These are phyloP conservation scores for Calyptommatus sinebrachiatus DNA, from an alignment of 2,113 vertebrate genomes.

Conservation along the genomic window DNA sequence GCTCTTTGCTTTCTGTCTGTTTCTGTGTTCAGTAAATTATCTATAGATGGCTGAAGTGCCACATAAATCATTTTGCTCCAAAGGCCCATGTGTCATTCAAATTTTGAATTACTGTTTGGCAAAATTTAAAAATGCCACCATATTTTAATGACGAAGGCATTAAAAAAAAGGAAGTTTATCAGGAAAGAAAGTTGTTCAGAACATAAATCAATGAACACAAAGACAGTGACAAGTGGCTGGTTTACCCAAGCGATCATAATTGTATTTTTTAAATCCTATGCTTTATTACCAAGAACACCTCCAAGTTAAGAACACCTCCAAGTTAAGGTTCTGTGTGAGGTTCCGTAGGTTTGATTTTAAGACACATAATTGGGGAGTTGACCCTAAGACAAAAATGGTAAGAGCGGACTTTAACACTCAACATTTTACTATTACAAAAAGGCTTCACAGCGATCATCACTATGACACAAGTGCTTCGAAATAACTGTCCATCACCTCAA, in stretches of 20 bases:
- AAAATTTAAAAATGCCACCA: slow-evolving; percentile 29
- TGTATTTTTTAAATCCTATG: not conserved
- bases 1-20: slow-evolving; percentile 33
- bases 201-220: slow-evolving; percentile 6
- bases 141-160: slow-evolving; percentile 16
- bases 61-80: slow-evolving; percentile 36
- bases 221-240: not conserved
- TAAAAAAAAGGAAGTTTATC: not conserved
- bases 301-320: too few species aligned
- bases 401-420: not conserved
- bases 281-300: too few species aligned
- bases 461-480: not conserved
- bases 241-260: not conserved
- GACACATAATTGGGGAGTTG: too few species aligned
- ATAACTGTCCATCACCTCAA: not conserved
- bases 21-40: slow-evolving; percentile 53
- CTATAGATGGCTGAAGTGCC: slow-evolving; percentile 34
- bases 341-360: too few species aligned
- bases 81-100: slow-evolving; percentile 6
- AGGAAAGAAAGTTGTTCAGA: not conserved
- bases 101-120: slow-evolving; percentile 38
- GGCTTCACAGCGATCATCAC: not conserved
- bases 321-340: too few species aligned
- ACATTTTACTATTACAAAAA: not conserved
- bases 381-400: not conserved